A percentile compares a stretch with the other conserved stretches of the same genome.
Evolutionary conservation across 2,888 invertebrate species (phyloP).

Genomic region (Leucozona laternaria): DNA sequence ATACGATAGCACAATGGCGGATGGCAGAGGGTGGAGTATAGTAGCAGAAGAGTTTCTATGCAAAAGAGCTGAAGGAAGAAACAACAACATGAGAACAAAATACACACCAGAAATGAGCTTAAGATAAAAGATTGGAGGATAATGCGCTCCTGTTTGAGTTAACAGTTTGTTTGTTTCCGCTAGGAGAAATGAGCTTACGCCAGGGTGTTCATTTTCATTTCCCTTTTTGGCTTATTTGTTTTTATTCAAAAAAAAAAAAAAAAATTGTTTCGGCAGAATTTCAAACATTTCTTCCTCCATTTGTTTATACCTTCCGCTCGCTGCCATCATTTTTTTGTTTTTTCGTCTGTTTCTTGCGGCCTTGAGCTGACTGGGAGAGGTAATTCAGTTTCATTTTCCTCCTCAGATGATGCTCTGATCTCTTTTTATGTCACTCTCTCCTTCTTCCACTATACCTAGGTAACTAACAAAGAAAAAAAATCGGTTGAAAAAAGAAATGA

Average conservation of each 20-base stretch:
- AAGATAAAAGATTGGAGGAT: conserved; percentile 69
- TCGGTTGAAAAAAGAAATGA: background rate
- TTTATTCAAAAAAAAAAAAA: conserved; percentile 15
- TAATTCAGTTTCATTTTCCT: background rate
- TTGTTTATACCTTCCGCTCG: background rate
- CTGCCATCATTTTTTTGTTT: background rate
- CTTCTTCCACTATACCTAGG: background rate
- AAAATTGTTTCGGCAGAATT: conserved; percentile 35
- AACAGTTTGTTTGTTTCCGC: conserved; percentile 73
- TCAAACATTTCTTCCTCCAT: conserved; percentile 25
- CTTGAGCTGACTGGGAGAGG: background rate
- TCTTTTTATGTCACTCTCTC: background rate
- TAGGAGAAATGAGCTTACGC: conserved; percentile 59
- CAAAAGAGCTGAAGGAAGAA: conserved; percentile 10
- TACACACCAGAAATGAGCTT: conserved; percentile 63
- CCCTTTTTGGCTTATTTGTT: conserved; percentile 23
- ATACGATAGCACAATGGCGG: background rate
- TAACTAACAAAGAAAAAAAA: background rate
- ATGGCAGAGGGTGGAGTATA: background rate
- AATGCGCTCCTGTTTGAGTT: conserved; percentile 73
- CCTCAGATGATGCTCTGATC: background rate
- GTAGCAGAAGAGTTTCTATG: background rate
- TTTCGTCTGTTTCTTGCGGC: background rate
- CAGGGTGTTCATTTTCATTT: conserved; percentile 48
- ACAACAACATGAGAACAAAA: conserved; percentile 45